phyloP scores from a whole-genome alignment of 2,888 invertebrate species.

The Athalia rosae region DNA sequence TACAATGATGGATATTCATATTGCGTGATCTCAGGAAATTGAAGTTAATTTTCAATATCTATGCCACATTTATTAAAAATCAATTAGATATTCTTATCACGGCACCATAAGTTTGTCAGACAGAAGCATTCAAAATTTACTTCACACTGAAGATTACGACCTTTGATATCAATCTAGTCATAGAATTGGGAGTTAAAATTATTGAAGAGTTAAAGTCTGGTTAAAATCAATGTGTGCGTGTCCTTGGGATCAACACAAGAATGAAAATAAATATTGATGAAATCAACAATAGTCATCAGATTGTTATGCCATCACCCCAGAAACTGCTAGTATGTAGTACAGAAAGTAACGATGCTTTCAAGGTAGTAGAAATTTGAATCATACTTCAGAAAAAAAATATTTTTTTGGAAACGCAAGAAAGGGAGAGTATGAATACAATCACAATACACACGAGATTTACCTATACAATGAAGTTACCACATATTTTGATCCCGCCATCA shows the following conservation, averaged over 20 bases:
- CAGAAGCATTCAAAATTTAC: constrained; percentile 1
- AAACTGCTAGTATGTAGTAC: background rate
- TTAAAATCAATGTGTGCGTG: background rate
- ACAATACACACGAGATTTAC: too few species aligned
- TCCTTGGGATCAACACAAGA: constrained; percentile 1
- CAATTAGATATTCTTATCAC: background rate
- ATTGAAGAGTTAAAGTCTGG: background rate
- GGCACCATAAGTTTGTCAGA: background rate
- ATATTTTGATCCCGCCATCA: too few species aligned
- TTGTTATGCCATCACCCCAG: background rate
- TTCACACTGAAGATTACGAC: background rate
- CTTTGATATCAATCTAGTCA: constrained; percentile 15
- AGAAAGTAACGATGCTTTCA: background rate
- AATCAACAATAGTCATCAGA: background rate
- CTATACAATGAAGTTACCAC: too few species aligned
- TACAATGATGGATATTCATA: constrained; percentile 28
- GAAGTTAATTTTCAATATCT: background rate
- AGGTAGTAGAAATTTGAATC: too few species aligned
- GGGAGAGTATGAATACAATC: too few species aligned
- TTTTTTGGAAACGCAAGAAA: too few species aligned
- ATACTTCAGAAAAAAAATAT: too few species aligned
- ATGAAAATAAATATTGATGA: constrained; percentile 23
- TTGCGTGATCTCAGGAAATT: constrained; percentile 2
- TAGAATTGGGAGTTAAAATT: constrained; percentile 13
- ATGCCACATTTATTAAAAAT: background rate